phyloP scores from a whole-genome alignment of 2,113 vertebrate genomes.

The Labrus mixtus region DNA sequence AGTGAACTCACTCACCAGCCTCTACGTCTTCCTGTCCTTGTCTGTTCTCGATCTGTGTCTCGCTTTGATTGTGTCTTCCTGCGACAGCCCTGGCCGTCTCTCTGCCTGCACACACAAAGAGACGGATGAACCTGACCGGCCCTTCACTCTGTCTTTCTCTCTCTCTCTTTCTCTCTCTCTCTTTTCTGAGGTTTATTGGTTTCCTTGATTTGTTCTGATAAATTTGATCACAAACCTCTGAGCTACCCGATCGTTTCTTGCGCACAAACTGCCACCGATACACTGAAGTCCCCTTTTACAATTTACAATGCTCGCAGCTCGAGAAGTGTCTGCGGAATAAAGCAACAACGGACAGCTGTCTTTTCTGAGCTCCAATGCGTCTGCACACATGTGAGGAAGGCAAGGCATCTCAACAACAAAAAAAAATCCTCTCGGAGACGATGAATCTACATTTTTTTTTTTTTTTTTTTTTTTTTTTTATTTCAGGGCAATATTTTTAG shows the following conservation, averaged over 20 bases:
- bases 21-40: conserved; percentile 67
- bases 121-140: conserved; percentile 54
- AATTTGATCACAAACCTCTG: conserved; percentile 52
- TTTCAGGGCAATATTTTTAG: not conserved
- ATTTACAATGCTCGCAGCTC: not conserved
- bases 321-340: not conserved
- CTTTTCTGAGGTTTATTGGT: conserved; percentile 38
- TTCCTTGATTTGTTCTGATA: conserved; percentile 45
- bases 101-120: conserved; percentile 53
- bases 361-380: conserved; percentile 1
- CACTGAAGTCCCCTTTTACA: not conserved
- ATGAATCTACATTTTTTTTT: not conserved
- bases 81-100: conserved; percentile 48
- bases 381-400: not conserved
- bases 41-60: conserved; percentile 57
- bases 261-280: conserved; percentile 3
- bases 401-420: too few relatives aligned
- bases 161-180: not conserved
- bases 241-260: conserved; percentile 19
- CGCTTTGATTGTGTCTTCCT: conserved; percentile 51
- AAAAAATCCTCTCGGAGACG: not conserved
- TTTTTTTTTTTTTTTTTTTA: not conserved
- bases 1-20: conserved; percentile 60
- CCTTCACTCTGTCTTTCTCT: conserved; percentile 30
- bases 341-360: conserved; percentile 1